Evolutionary conservation across 2,888 invertebrate species (phyloP).

Genomic region (Spialia ferax): DNA sequence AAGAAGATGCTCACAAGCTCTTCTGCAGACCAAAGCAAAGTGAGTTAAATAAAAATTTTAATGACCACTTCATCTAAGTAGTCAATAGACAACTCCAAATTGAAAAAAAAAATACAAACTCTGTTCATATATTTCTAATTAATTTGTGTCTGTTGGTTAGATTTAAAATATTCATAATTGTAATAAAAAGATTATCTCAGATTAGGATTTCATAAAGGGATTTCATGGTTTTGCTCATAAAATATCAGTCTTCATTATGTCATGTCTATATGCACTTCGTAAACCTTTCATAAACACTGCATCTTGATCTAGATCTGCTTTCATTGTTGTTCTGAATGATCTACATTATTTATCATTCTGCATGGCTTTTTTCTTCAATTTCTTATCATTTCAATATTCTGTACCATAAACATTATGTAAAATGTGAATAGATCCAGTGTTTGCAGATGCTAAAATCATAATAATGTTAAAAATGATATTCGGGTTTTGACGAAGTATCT

Average conservation of each 20-base stretch:
- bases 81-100: not conserved
- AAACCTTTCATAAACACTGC: slow-evolving; percentile 44
- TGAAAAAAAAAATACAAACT: not conserved
- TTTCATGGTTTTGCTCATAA: not conserved
- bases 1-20: slow-evolving; percentile 95
- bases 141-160: not conserved
- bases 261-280: slow-evolving; percentile 26
- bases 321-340: slow-evolving; percentile 57
- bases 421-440: slow-evolving; percentile 43
- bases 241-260: slow-evolving; percentile 6
- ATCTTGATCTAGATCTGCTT: slow-evolving; percentile 66
- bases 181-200: not conserved
- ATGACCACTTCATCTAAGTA: too few relatives aligned
- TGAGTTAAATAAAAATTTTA: slow-evolving; percentile 47
- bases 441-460: slow-evolving; percentile 36
- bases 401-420: slow-evolving; percentile 13
- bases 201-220: not conserved
- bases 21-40: slow-evolving; percentile 80
- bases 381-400: slow-evolving; percentile 24
- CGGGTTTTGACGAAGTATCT: not conserved
- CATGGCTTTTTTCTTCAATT: slow-evolving; percentile 34
- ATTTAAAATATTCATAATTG: not conserved
- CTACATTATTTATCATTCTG: slow-evolving; percentile 26
- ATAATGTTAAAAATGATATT: too few relatives aligned
- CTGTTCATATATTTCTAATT: not conserved